Base-by-base conservation (phyloP, 2,113 vertebrate genomes). In the Sander vitreus region DNA sequence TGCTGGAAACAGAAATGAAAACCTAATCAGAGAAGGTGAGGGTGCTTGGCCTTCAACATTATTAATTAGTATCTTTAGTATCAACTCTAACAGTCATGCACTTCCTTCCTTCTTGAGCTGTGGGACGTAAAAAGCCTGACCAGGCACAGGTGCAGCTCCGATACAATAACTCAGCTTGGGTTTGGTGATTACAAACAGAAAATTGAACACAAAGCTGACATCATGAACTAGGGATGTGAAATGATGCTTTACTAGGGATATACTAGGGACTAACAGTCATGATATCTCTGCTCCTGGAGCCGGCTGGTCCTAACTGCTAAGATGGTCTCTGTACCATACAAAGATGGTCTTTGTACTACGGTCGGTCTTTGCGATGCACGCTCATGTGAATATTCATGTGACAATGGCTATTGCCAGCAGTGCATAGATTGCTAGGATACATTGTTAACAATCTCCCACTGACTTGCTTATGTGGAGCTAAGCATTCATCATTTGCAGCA, bases 1-100 rank as follows among this genome's bases (percentile, higher is more conserved):
- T 86, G 90, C 80, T 85, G 80, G 43, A 88, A 87, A 77, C 43
- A 78, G 7, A 73, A 69, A 71, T 18, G 2, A 60, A 65, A 27
- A 51, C 15, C 1, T 0, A 39, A 50, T 73, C 13, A 70, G 43
- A 36, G 23, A 39, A 63, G 5, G 39, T 0, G 4, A 8, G 48
- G 3, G 30, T 13, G 58, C 18, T 30, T 1, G 21, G 27, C 4
- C 21, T 25, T 55, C 57, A 12, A 51, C 14, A 73, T 8, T 25
- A 36, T 15, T 54, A 25, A 45, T 11, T 6, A n/a, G 1, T 15
- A 15, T 25, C 51, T 18, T 19, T 13, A 39, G 10, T 1, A 4
- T 47, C 8, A 23, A 4, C 7, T 39, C 15, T 14, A 2, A 60
- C n/a, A 54, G 75, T 23, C 79, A 72, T 64, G 83, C 43, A 0